Conservation (phyloP, 2,797 vertebrate species). For the Danio choprae region DNA sequence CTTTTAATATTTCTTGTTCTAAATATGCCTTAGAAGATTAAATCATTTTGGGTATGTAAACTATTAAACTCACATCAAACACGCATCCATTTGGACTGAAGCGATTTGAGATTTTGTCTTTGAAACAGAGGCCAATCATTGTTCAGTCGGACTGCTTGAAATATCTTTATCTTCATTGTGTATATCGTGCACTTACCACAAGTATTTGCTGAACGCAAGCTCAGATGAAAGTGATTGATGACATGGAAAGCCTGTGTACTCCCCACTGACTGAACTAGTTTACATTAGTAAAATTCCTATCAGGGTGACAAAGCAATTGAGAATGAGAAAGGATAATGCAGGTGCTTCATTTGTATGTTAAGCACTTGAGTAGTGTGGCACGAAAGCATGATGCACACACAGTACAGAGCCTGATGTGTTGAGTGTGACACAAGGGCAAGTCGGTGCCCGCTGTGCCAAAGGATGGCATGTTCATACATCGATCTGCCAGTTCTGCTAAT, state of each 20-base stretch:
- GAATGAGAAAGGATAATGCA: neutral
- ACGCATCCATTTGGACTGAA: no score
- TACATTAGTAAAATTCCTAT: slow-evolving; percentile 7
- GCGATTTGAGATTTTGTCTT: slow-evolving; percentile 26
- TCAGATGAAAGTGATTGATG: neutral
- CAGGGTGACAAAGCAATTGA: slow-evolving; percentile 15
- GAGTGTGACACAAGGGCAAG: slow-evolving; percentile 11
- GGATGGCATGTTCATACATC: neutral
- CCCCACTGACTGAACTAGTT: slow-evolving; percentile 13
- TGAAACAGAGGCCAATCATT: slow-evolving; percentile 34
- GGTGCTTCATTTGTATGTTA: neutral
- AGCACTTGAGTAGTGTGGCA: neutral
- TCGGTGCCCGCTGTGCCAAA: neutral
- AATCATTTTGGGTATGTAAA: no score
- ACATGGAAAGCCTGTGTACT: neutral
- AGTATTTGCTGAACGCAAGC: slow-evolving; percentile 3
- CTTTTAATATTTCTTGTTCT: no score
- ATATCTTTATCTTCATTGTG: neutral
- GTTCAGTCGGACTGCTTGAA: slow-evolving; percentile 6
- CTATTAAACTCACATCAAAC: no score
- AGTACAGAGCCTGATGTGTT: slow-evolving; percentile 5
- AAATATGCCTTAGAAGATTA: no score
- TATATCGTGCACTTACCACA: slow-evolving; percentile 13
- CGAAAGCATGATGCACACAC: slow-evolving; percentile 4
- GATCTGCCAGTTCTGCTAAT: neutral